Base-by-base conservation (phyloP, 2,797 vertebrate genomes). In the Trachops cirrhosus region DNA sequence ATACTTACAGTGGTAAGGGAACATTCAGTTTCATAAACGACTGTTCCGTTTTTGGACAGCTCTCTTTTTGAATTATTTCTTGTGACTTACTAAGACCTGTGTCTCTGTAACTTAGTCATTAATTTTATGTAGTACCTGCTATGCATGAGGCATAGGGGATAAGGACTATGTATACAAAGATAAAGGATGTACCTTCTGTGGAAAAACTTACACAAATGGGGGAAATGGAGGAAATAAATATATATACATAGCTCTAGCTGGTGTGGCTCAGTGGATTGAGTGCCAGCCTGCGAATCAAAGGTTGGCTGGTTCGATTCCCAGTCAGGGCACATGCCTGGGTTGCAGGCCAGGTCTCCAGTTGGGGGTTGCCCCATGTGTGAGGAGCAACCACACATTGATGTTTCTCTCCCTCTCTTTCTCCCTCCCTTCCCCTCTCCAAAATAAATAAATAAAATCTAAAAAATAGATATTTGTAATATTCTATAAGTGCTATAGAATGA, bases 51-150 rank as follows among this genome's bases (percentile, higher is more conserved):
- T 86, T 83, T 88, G 52, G 46, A 44, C 14, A 34, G 79, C 59
- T 88, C 37, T 93, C 21, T 75, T 94, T 83, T 32, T 70, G 89
- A 77, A 62, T 91, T 96, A 46, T 95, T 93, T 15, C 54, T 93
- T 32, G 2, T 85, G 29, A 90, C 22, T 91, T 37, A 48, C 48
- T 95, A 75, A 86, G 34, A 64, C 32, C 29, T 79, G 8, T 80
- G 46, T 78, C 29, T 50, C 67, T 73, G 1, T 91, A 74, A 90
- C 41, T 67, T 82, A 68, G 34, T 26, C 37, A 46, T 50, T 83
- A 54, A 73, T 92, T 90, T 90, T 83, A 62, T 54, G 18, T 68
- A 73, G 15, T 85, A 59, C 32, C 77, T 86, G 39, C 34, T 77
- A 7, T 80, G 34, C 32, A 26, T 83, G 29, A 89, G 29, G 52